Evolutionary conservation across 2,113 vertebrate genomes (phyloP), one percentile per base, ranked within the genome.

Genomic region (Hypomesus transpacificus): DNA sequence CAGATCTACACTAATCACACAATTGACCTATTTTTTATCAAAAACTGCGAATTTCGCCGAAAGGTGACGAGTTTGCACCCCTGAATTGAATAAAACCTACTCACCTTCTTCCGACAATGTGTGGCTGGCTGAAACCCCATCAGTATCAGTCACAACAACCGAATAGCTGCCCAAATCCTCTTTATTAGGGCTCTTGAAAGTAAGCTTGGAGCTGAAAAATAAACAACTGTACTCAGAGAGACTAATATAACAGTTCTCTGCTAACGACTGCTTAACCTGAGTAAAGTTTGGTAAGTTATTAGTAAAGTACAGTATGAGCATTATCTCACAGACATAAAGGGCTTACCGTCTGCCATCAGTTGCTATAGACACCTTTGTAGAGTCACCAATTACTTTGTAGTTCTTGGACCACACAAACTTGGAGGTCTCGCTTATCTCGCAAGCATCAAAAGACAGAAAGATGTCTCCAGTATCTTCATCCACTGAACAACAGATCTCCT

Each of bases 391-490:
- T 63, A 93, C 87, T 79, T 96, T 94, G 70, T 98, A 98, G 14
- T 94, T 94, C 90, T 95, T 98, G 16, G 95, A 94, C 97, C 97
- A 99, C 0, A 85, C 77, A 79, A 98, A 99, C 69, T 92, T 86
- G 26, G 96, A 98, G 2, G 89, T 94, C 18, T 95, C 95, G 0
- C 92, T 91, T 76, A 93, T 83, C 80, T 98, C 96, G 60, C 90
- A 93, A 83, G 96, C 96, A 46, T 96, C 94, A 14, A 96, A 95
- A 9, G 87, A 92, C 83, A 99, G 84, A 88, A 93, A 98, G 89
- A 99, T 82, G 81, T 97, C 94, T 54, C 97, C 97, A 2, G 88
- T 91, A 52, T 95, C 92, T 17, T 95, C 95, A 61, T 99, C 96
- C 56, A 99, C 96, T 0, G 95, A 94, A 0, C 92, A 91, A 4